Conservation (phyloP, 2,888 invertebrate genomes). For the Ectemnius continuus region DNA sequence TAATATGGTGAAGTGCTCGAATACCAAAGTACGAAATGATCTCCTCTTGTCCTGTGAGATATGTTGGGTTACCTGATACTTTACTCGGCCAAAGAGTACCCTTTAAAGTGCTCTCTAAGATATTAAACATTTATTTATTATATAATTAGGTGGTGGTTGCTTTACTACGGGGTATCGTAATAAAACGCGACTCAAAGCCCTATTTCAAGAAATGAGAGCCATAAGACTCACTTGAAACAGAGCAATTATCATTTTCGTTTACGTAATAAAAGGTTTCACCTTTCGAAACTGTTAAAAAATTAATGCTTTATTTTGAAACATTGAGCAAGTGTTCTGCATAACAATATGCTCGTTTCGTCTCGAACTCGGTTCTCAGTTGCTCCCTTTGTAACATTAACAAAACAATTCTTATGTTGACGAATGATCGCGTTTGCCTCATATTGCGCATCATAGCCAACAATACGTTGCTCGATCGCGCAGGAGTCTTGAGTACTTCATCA, state of each 20-base stretch:
- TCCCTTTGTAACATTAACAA: too few relatives aligned
- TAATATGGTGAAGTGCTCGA: conserved; percentile 28
- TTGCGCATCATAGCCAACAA: background rate
- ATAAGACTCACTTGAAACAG: conserved; percentile 1
- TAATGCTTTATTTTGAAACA: too few relatives aligned
- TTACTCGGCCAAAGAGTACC: conserved; percentile 11
- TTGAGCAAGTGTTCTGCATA: too few relatives aligned
- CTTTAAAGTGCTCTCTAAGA: conserved; percentile 19
- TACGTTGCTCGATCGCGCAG: background rate
- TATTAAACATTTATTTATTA: conserved; percentile 18
- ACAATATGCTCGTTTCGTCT: too few relatives aligned
- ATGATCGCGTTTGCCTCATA: background rate
- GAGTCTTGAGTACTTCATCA: background rate
- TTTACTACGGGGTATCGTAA: conserved; percentile 19
- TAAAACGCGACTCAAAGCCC: too few relatives aligned
- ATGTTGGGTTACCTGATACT: conserved; percentile 11
- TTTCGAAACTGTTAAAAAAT: too few relatives aligned
- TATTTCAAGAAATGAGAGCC: background rate
- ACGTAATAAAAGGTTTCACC: background rate
- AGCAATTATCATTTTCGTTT: background rate
- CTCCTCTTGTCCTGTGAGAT: conserved; percentile 34
- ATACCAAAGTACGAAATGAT: conserved; percentile 34
- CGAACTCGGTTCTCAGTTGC: too few relatives aligned
- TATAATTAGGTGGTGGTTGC: conserved; percentile 42
- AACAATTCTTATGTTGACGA: conserved; percentile 1